Evolutionary conservation across 2,113 vertebrate species (phyloP).

Genomic region (Ptilonorhynchus violaceus): DNA sequence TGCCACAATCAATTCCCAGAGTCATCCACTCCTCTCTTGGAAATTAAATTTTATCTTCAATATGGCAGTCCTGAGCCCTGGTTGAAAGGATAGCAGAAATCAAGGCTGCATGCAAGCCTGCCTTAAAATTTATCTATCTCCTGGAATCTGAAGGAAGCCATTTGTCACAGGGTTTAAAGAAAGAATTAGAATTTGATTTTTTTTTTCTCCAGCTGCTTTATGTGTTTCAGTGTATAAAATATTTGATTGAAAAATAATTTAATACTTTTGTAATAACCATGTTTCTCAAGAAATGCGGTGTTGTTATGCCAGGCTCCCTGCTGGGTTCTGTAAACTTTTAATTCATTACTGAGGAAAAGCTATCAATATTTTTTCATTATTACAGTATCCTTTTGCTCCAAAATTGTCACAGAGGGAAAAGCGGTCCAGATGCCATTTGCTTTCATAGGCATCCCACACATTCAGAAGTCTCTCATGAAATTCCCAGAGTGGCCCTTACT

Average conservation of each 20-base stretch:
- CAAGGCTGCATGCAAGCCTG: neutral
- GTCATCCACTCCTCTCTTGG: neutral
- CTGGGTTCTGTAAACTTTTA: constrained; percentile 22
- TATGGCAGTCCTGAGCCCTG: neutral
- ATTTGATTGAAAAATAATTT: constrained; percentile 48
- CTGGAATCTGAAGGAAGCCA: neutral
- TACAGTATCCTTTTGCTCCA: neutral
- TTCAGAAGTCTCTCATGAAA: neutral
- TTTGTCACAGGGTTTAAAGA: neutral
- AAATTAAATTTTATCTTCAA: constrained; percentile 12
- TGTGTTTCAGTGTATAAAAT: constrained; percentile 19
- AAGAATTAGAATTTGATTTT: constrained; percentile 13
- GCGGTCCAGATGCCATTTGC: neutral
- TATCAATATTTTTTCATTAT: constrained; percentile 14
- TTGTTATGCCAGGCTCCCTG: neutral
- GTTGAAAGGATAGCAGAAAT: neutral
- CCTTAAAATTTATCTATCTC: neutral
- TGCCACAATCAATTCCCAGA: neutral
- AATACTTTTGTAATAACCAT: constrained; percentile 19
- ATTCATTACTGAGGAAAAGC: neutral
- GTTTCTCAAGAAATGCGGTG: neutral
- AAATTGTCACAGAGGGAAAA: neutral
- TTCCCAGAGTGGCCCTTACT: neutral
- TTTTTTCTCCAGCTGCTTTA: constrained; percentile 24
- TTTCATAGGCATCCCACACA: neutral